These are phyloP conservation scores for Tyria jacobaeae DNA, from an alignment of 2,888 invertebrate genomes.

Conservation along the genomic window DNA sequence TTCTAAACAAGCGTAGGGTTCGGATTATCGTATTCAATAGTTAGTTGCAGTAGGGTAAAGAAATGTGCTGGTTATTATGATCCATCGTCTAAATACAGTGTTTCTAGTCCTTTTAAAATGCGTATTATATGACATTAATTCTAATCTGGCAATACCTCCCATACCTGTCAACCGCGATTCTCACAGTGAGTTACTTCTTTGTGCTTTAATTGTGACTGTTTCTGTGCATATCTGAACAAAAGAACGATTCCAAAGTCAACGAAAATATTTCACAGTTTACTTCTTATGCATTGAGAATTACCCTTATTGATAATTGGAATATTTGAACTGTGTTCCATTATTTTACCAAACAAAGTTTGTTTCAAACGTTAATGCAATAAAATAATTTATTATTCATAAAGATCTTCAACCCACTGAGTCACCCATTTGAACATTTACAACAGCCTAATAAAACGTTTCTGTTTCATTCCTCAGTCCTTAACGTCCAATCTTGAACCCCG, in stretches of 20 bases:
- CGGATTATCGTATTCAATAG: neutral
- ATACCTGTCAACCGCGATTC: constrained; percentile 26
- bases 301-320: constrained; percentile 5
- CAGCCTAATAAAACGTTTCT: constrained; percentile 35
- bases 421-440: constrained; percentile 36
- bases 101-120: neutral
- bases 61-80: neutral
- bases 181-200: constrained; percentile 34
- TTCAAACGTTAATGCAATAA: constrained; percentile 19
- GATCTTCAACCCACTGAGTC: constrained; percentile 30
- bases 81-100: too few species aligned
- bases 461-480: constrained; percentile 38
- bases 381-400: constrained; percentile 39
- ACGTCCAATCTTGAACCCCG: constrained; percentile 39
- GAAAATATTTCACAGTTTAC: neutral
- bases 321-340: constrained; percentile 8
- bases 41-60: neutral
- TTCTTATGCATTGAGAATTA: neutral
- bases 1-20: too few species aligned
- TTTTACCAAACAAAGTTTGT: constrained; percentile 5
- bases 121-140: neutral
- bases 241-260: constrained; percentile 1
- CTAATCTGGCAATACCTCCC: neutral
- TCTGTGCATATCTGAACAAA: constrained; percentile 18
- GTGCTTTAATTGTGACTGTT: constrained; percentile 41